phyloP scores from a whole-genome alignment of 2,113 vertebrate species.

The Pachycephala philippinensis region DNA sequence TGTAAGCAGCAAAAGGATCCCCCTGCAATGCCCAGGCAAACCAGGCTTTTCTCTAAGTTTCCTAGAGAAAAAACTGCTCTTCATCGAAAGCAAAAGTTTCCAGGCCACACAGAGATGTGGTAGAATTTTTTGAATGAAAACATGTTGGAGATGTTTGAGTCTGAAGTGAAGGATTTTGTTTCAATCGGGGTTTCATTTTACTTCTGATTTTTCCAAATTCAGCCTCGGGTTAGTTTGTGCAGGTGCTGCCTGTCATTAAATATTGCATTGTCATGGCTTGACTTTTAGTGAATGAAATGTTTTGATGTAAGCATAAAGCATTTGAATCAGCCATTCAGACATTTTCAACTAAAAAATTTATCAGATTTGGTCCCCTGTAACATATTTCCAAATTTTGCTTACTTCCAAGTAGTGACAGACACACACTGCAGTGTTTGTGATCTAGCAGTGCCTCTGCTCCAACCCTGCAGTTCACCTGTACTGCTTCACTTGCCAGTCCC shows the following conservation, averaged over 20 bases:
- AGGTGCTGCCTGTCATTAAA: not conserved
- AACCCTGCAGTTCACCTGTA: rapidly evolving
- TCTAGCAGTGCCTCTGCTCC: not conserved
- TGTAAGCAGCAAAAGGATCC: not conserved
- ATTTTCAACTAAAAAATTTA: not conserved
- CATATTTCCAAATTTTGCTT: not conserved
- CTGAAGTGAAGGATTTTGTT: not conserved
- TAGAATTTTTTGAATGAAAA: not conserved
- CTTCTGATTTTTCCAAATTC: not conserved
- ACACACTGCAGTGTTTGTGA: not conserved
- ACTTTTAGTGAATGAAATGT: not conserved
- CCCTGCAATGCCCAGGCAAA: not conserved
- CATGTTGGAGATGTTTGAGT: not conserved
- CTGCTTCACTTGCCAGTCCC: not conserved
- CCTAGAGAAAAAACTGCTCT: not conserved
- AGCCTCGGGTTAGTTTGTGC: not conserved
- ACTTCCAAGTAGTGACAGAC: not conserved
- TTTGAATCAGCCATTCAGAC: not conserved
- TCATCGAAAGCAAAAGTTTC: not conserved
- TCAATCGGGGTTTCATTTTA: not conserved
- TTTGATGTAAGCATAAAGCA: not conserved
- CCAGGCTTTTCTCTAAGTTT: not conserved
- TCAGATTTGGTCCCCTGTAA: not conserved
- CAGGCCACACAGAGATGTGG: not conserved
- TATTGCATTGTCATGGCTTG: not conserved